Percentiles rank a stretch among this genome's conserved stretches.
Evolutionary conservation across 2,113 vertebrate species (phyloP).

Genomic region (Erythrocercus mccallii): DNA sequence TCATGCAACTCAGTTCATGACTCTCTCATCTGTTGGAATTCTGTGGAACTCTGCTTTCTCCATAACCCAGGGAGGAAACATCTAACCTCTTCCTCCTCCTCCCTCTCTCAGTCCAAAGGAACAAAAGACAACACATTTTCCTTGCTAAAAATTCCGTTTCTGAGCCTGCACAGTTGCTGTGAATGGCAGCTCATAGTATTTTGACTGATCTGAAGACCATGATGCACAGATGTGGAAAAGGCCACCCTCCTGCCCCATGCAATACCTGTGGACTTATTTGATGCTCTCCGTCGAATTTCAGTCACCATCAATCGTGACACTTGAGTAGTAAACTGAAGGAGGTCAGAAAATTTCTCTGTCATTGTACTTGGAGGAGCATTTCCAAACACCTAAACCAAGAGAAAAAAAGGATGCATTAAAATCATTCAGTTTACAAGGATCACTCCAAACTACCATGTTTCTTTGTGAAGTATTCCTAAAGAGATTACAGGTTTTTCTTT

Average conservation of each 20-base stretch:
- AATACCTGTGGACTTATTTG: slow-evolving; percentile 97
- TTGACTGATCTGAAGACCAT: not conserved
- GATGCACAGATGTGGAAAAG: not conserved
- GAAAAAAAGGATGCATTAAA: not conserved
- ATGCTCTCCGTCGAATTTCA: slow-evolving; percentile 94
- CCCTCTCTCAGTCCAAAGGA: not conserved
- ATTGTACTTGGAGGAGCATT: slow-evolving; percentile 94
- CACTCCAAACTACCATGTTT: not conserved
- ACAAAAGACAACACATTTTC: not conserved
- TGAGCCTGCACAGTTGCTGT: not conserved
- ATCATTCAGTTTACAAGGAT: not conserved
- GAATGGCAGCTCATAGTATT: not conserved
- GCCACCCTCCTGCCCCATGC: not conserved
- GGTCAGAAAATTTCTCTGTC: slow-evolving; percentile 97
- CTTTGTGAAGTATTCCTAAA: not conserved
- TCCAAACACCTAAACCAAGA: slow-evolving; percentile 87
- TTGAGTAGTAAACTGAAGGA: slow-evolving; percentile 98
- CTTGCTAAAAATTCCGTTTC: not conserved
- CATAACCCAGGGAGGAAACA: not conserved
- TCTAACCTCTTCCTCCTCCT: not conserved
- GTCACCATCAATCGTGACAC: slow-evolving; percentile 98
- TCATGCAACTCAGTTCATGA: not conserved
- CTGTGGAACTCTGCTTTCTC: not conserved
- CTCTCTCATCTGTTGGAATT: not conserved
- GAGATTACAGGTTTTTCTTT: not conserved